A percentile compares a stretch with the other conserved stretches of the same genome.
phyloP scores from a whole-genome alignment of 37 sponge, comb jelly and placozoan genomes.

The Eunapius fragilis region DNA sequence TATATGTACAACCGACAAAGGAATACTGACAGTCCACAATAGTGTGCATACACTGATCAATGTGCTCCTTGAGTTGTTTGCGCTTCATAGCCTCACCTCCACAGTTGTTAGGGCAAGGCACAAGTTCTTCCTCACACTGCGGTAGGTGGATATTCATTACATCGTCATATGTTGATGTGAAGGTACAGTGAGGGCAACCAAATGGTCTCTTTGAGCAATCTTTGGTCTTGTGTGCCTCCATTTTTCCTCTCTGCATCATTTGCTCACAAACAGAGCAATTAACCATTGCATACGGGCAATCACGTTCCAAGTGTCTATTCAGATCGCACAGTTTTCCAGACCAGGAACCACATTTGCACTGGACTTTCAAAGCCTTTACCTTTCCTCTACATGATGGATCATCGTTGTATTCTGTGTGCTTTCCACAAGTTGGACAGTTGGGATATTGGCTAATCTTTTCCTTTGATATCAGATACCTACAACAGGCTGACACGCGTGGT shows the following conservation, averaged over 20 bases:
- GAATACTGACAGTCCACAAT: background rate
- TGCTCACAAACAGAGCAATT: conserved; percentile 1
- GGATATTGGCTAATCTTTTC: too few relatives aligned
- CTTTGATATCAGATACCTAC: too few relatives aligned
- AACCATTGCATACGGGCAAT: background rate
- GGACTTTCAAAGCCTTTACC: background rate
- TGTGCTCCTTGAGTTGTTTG: background rate
- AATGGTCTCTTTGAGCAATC: conserved; percentile 16
- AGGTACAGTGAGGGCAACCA: conserved; percentile 10
- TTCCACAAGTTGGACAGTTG: too few relatives aligned
- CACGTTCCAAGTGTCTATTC: background rate
- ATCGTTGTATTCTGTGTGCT: background rate
- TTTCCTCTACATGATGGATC: background rate
- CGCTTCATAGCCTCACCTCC: background rate
- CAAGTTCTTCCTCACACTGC: background rate
- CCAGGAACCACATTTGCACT: background rate
- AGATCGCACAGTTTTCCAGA: background rate
- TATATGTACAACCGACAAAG: conserved; percentile 5
- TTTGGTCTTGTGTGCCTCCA: background rate
- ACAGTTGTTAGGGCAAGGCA: conserved; percentile 18
- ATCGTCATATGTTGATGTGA: conserved; percentile 23
- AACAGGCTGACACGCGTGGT: too few relatives aligned
- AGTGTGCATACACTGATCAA: background rate
- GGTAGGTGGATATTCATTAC: conserved; percentile 1
- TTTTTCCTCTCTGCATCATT: background rate